Evolutionary conservation across 2,888 invertebrate species (phyloP), one percentile per base, ranked within the genome.

Genomic region (Lycophotia porphyrea): DNA sequence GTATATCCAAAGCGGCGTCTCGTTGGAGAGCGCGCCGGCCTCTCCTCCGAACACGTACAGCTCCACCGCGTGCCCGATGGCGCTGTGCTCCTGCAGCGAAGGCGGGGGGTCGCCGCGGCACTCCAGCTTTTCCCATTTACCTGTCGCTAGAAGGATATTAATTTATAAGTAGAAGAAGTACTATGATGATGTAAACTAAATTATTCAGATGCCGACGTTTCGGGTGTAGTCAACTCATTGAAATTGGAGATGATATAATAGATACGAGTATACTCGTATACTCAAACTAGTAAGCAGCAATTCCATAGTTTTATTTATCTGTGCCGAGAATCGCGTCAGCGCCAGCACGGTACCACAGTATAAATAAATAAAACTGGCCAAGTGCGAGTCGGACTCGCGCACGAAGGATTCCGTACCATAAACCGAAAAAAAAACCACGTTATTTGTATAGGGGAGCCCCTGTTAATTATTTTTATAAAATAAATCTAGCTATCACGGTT

Each of bases 11-110:
- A 99, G 97, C 44, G 98, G 98, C 0, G 98, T 98, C 92, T 98
- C 98, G 58, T 97, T 97, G 87, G 97, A 97, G 44, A 98, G 97
- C 93, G 98, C 98, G 74, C 98, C 98, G 24, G 98, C 97, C 93
- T 98, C 98, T 0, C 99, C 99, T 0, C 99, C 99, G 95, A 99
- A 99, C 85, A 99, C 98, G 93, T 98, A 98, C 80, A 99, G 97
- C 85, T 97, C 96, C 88, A 97, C 97, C 91, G 97, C 97, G 95
- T 98, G 97, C 49, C 98, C 97, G n/a, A 98, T 98, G 71, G 98
- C 97, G 74, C 92, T 97, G 96, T 99, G 98, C 92, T 98, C 98
- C 94, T 99, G 98, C 78, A 99, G 97, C 84, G 98, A 97, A 1
- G 98, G 98, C 64, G 98, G 98, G 52, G 97, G 96, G 83, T 98